A percentile compares a stretch with the other conserved stretches of the same genome.
These are phyloP conservation scores for Drosophila sechellia DNA, from an alignment of 1,140 invertebrate genomes.

Conservation along the genomic window DNA sequence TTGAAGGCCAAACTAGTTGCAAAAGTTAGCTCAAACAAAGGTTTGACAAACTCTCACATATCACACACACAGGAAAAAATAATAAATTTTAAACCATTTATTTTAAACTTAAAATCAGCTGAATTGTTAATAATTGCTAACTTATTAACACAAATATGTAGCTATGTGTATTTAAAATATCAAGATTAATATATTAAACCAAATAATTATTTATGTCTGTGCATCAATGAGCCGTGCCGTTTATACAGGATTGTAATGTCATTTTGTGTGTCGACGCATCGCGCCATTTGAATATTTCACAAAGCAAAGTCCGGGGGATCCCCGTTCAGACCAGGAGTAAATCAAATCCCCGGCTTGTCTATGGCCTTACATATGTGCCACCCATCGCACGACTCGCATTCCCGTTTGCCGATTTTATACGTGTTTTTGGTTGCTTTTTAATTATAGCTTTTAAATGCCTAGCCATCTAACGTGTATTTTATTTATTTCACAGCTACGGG, in stretches of 20 bases:
- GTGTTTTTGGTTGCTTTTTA: constrained; percentile 78
- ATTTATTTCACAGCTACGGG: constrained; percentile 80
- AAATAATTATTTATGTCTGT: constrained; percentile 1
- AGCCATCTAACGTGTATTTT: constrained; percentile 79
- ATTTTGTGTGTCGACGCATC: constrained; percentile 73
- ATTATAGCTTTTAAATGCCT: constrained; percentile 80
- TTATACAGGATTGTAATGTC: constrained; percentile 74
- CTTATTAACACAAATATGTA: not conserved
- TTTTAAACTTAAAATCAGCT: too few species aligned
- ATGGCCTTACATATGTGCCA: constrained; percentile 38
- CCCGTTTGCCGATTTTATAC: constrained; percentile 4
- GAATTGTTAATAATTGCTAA: too few species aligned
- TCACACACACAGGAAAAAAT: not conserved
- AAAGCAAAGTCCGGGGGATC: constrained; percentile 47
- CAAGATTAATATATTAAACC: not conserved
- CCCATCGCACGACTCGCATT: too few species aligned
- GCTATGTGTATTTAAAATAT: not conserved
- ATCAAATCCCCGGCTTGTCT: constrained; percentile 57
- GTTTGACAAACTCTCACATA: constrained; percentile 13
- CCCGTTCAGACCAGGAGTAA: constrained; percentile 38
- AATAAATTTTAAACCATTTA: too few species aligned
- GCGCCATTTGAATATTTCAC: constrained; percentile 77
- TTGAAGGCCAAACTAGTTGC: constrained; percentile 33
- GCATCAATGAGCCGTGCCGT: constrained; percentile 29
- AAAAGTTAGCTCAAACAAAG: constrained; percentile 15